Percentiles rank a stretch among this genome's conserved stretches.
phyloP scores from a whole-genome alignment of 2,113 vertebrate species.

The Hemicordylus capensis region DNA sequence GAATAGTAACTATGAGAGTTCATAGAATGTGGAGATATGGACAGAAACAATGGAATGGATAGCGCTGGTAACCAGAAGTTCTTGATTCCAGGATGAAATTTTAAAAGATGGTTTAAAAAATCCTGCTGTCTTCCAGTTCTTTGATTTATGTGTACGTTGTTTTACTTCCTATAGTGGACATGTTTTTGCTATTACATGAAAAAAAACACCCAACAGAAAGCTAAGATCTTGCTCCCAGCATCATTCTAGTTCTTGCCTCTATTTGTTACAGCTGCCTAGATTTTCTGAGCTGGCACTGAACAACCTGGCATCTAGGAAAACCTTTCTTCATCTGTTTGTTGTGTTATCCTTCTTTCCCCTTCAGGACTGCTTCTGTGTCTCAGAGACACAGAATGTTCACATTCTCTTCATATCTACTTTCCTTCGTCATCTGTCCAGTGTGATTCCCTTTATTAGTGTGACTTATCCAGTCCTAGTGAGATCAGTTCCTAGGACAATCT shows the following conservation, averaged over 20 bases:
- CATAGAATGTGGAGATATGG: not conserved
- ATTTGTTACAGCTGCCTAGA: not conserved
- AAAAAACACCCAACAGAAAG: conserved; percentile 24
- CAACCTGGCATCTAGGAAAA: not conserved
- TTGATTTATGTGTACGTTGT: conserved; percentile 25
- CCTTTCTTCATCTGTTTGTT: not conserved
- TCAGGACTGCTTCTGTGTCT: too few relatives aligned
- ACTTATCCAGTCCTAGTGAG: conserved; percentile 25
- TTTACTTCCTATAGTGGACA: not conserved
- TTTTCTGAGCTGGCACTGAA: conserved; percentile 4
- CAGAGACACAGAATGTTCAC: too few relatives aligned
- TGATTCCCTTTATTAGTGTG: conserved; percentile 25
- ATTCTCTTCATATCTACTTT: not conserved
- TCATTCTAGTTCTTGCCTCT: not conserved
- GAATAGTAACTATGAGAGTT: not conserved
- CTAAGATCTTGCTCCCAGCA: not conserved
- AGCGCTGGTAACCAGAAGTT: not conserved
- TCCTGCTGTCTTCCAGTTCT: conserved; percentile 11
- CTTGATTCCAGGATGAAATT: conserved; percentile 16
- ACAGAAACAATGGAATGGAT: not conserved
- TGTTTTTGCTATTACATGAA: conserved; percentile 9
- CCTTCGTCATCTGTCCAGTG: not conserved
- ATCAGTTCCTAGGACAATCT: conserved; percentile 8
- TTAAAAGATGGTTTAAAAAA: not conserved
- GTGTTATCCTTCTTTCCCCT: too few relatives aligned